Base-by-base conservation (phyloP, 2,888 invertebrate genomes). In the Acronicta psi region DNA sequence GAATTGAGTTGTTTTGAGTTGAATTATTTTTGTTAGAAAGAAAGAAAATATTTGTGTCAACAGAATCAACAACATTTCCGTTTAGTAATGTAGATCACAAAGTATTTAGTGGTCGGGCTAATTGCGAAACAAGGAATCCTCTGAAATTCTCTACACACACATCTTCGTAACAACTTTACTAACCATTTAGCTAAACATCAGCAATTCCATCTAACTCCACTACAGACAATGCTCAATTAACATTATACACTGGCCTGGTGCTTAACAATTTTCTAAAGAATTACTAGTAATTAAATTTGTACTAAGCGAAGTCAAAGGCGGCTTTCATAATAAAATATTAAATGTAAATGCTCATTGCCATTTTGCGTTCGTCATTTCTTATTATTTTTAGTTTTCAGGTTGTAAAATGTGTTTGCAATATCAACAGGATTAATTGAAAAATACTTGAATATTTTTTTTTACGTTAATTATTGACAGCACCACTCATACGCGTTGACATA, bases 301-400 rank as follows among this genome's bases (percentile, higher is more conserved):
- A 68, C 68, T 71, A 68, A 71, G 67, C 68, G 51, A 71, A 68
- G 68, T 66, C 42, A 59, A 71, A 68, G 67, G 72, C 68, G 72
- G 68, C 51, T 65, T 68, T 58, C 31, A 71, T 54, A 50, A 67
- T 68, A 63, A 51, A 57, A 9, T 51, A 59, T 47, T 71, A 65
- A 67, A 51, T 54, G 43, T 68, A 68, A 68, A 68, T 71, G 72
- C 68, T 71, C 31, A 47, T 18, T 41, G 54, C 72, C 51, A 25
- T 65, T 46, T 43, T 20, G 42, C 31, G 14, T 58, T 10, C 23
- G n/a, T 47, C 20, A 36, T 49, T 53, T 42, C 37, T 47, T 53
- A 71, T 46, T 37, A 59, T 50, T 50, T 23, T 58, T 53, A 49
- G 38, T 38, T 7, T 54, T 34, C 46, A 52, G 23, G 41, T 64